These are phyloP conservation scores for Xylota segnis DNA, from an alignment of 2,888 invertebrate genomes.

Conservation along the genomic window DNA sequence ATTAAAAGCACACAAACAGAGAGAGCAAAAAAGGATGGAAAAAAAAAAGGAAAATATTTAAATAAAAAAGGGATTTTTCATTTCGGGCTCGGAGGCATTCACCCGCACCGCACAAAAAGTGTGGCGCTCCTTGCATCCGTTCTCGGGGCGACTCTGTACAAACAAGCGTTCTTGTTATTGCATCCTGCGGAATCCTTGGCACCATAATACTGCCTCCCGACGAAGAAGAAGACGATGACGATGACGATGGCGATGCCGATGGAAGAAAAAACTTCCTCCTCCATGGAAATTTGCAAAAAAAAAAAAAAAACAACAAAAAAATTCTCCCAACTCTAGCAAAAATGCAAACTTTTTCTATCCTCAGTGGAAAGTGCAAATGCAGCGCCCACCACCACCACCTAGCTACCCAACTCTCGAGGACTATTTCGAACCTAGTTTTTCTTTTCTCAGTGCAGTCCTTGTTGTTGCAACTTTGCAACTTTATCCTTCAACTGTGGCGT, in stretches of 20 bases:
- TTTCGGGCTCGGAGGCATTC: conserved; percentile 68
- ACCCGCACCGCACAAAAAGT: conserved; percentile 75
- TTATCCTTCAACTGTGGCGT: conserved; percentile 67
- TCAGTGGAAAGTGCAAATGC: conserved; percentile 54
- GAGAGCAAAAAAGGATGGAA: neutral
- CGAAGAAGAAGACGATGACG: conserved; percentile 46
- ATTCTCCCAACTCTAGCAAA: conserved; percentile 59
- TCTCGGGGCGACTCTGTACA: conserved; percentile 65
- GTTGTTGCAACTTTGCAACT: conserved; percentile 73
- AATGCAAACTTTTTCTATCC: conserved; percentile 67
- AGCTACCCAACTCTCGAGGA: conserved; percentile 35
- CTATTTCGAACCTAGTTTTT: conserved; percentile 72
- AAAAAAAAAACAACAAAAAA: no score
- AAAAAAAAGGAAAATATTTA: conserved; percentile 69
- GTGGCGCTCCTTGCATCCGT: conserved; percentile 75
- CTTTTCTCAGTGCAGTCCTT: conserved; percentile 58
- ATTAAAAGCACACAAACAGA: conserved; percentile 68
- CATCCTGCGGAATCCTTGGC: conserved; percentile 76
- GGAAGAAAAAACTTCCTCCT: conserved; percentile 62
- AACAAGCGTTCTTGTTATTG: conserved; percentile 76
- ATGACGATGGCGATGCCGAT: conserved; percentile 32
- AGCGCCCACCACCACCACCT: conserved; percentile 26
- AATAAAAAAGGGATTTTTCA: conserved; percentile 76
- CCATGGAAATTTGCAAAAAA: conserved; percentile 31
- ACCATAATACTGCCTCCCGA: conserved; percentile 66